Evolutionary conservation across 2,797 vertebrate genomes (phyloP).

Genomic region (Tadarida brasiliensis): DNA sequence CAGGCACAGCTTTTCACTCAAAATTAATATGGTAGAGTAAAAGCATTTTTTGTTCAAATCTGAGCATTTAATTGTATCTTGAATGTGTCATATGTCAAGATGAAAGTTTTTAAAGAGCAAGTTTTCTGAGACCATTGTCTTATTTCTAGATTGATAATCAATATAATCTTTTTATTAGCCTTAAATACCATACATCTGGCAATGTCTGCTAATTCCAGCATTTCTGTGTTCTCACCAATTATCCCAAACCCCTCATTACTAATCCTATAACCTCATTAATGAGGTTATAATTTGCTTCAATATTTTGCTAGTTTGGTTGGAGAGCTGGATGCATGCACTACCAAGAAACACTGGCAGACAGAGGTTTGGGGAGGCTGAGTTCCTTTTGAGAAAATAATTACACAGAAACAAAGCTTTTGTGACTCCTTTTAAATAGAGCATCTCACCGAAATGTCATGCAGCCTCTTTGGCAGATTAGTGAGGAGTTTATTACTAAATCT

Average conservation of each 20-base stretch:
- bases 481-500: slow-evolving; percentile 86
- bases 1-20: slow-evolving; percentile 59
- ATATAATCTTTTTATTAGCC: slow-evolving; percentile 68
- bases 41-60: slow-evolving; percentile 60
- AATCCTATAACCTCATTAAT: neutral
- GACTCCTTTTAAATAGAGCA: slow-evolving; percentile 73
- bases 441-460: slow-evolving; percentile 72
- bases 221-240: slow-evolving; percentile 51
- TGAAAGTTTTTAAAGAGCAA: slow-evolving; percentile 68
- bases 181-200: neutral
- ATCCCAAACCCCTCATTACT: neutral
- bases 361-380: slow-evolving; percentile 49
- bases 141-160: slow-evolving; percentile 62
- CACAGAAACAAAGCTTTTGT: slow-evolving; percentile 75
- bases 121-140: slow-evolving; percentile 58
- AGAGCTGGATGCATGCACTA: neutral
- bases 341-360: slow-evolving; percentile 50
- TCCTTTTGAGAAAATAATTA: slow-evolving; percentile 76
- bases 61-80: slow-evolving; percentile 62
- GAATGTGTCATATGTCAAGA: slow-evolving; percentile 56
- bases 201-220: neutral
- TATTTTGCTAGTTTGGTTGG: slow-evolving; percentile 59
- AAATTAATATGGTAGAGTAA: slow-evolving; percentile 58
- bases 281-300: slow-evolving; percentile 36
- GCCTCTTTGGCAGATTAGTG: slow-evolving; percentile 76